Conservation (phyloP, 2,888 invertebrate species). For the Eucriotettix oculatus region DNA sequence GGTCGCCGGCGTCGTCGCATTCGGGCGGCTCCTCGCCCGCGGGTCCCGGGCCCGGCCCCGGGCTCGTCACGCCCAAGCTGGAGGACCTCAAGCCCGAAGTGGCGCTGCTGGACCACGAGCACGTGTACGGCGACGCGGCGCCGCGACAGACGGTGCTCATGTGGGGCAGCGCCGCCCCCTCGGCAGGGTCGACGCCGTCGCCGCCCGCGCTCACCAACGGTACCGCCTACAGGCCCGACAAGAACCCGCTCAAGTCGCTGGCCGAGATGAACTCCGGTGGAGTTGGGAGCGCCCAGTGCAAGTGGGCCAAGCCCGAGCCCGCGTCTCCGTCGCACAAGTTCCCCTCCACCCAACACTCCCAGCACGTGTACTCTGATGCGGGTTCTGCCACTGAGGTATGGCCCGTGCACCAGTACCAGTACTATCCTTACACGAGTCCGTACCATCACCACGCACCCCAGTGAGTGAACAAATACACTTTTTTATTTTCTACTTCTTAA, state of each 20-base stretch:
- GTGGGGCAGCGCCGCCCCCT: constrained; percentile 48
- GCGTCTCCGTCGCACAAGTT: constrained; percentile 5
- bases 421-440: constrained; percentile 38
- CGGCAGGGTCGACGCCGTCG: constrained; percentile 8
- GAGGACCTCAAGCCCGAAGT: constrained; percentile 39
- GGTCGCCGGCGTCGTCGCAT: constrained; percentile 19
- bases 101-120: constrained; percentile 18
- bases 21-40: constrained; percentile 47
- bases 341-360: constrained; percentile 14
- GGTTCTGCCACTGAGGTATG: constrained; percentile 22
- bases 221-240: background rate
- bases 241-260: constrained; percentile 26
- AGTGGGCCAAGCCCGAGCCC: constrained; percentile 2
- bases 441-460: constrained; percentile 29
- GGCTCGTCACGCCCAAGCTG: constrained; percentile 39
- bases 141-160: constrained; percentile 81
- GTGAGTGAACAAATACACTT: constrained; percentile 27
- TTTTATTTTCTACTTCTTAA: constrained; percentile 4
- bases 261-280: constrained; percentile 31
- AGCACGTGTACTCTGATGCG: constrained; percentile 15
- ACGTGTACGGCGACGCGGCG: constrained; percentile 19
- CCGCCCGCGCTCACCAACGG: constrained; percentile 10
- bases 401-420: constrained; percentile 31
- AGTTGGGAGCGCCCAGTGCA: constrained; percentile 19
- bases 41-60: constrained; percentile 25